phyloP scores from a whole-genome alignment of 2,113 vertebrate genomes.

The Equus przewalskii region DNA sequence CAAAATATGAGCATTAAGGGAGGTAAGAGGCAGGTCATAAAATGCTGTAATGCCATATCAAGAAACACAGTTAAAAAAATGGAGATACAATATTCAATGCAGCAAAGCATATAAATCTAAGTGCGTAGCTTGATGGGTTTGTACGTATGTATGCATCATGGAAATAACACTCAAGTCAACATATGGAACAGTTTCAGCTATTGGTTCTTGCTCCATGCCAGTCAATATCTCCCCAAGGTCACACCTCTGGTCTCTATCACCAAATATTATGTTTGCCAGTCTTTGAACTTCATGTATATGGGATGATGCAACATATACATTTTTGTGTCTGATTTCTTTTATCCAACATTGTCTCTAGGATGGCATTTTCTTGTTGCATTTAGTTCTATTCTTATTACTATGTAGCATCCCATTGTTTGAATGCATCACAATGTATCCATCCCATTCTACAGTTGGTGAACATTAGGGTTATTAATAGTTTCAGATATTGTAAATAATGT shows the following conservation, averaged over 20 bases:
- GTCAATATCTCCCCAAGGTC: not conserved
- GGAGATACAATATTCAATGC: not conserved
- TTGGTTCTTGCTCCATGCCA: not conserved
- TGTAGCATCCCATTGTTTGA: not conserved
- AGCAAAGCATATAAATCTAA: not conserved
- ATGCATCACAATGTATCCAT: not conserved
- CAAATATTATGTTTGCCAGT: not conserved
- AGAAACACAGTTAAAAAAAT: not conserved
- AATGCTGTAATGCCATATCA: no score
- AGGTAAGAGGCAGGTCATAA: not conserved
- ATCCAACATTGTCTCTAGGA: not conserved
- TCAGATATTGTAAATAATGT: not conserved
- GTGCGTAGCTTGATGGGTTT: not conserved
- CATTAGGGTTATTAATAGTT: not conserved
- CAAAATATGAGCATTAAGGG: not conserved
- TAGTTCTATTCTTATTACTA: not conserved
- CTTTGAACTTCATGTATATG: not conserved
- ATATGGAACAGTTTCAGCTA: not conserved
- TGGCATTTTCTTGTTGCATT: not conserved
- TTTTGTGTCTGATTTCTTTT: not conserved
- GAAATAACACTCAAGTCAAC: not conserved
- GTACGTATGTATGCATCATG: accelerated
- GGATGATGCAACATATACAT: not conserved
- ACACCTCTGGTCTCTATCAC: not conserved
- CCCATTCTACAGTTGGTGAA: not conserved